Base-by-base conservation (phyloP, 2,797 vertebrate species). In the Bovichtus variegatus region DNA sequence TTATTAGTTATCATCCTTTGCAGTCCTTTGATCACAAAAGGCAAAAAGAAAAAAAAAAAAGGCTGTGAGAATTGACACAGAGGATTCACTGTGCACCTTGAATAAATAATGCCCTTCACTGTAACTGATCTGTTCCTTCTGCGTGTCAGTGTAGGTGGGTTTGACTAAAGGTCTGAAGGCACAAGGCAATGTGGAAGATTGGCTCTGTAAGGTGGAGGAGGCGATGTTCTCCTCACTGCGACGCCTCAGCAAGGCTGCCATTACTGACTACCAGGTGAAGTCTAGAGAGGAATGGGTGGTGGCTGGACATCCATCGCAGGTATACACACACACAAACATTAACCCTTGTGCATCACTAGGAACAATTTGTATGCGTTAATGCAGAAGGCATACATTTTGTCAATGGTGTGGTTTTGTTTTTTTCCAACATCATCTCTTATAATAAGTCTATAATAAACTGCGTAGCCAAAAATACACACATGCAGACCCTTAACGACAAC, bases 151-250 rank as follows among this genome's bases (percentile, higher is more conserved):
- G 5, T 68, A 97, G 97, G 96, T 97, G 38, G n/a, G 71, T 75
- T 87, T 97, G 67, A 95, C 94, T 1, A 96, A 96, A 92, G 96
- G 96, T 34, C 92, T 97, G 27, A 97, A 96, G 76, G 97, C 97
- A 51, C 93, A 95, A 87, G 97, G 97, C 29, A 98, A 97, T 43
- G 97, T 97, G 53, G 96, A 97, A 76, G 95, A 97, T 21, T 98
- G 97, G 96, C 93, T 97, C 9, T 96, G 95, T 9, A 96, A 96
- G 70, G 96, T 97, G 40, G 97, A 97, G 84, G 95, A 97, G 80
- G 95, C 96, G 53, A 98, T 97, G 96, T 96, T 96, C 80, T 76
- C 77, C 0, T 96, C 97, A 51, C 93, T 97, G 57, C 92, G 93
- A 13, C 93, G 91, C 29, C 92, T 97, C 43, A 96, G 95, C 87